These are phyloP conservation scores for Sphaeramia orbicularis DNA, from an alignment of 2,797 vertebrate species.

Conservation along the genomic window DNA sequence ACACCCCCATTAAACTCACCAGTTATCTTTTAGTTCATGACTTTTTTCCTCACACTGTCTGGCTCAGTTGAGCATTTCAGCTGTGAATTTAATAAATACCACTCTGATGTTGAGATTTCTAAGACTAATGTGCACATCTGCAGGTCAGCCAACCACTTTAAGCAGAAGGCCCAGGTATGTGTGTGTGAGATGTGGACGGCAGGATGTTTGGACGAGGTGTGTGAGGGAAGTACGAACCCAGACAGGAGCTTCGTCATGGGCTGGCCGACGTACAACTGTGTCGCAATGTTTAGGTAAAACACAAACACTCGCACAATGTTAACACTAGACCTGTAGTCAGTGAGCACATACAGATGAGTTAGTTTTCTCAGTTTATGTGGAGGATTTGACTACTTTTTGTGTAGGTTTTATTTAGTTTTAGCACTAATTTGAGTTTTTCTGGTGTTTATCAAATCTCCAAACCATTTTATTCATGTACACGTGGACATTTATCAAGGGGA, in stretches of 20 bases:
- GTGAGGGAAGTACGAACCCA: slow-evolving; percentile 85
- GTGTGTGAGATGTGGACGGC: slow-evolving; percentile 90
- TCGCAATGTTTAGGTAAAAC: slow-evolving; percentile 88
- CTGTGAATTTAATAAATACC: background rate
- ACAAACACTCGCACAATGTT: background rate
- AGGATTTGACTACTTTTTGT: no score
- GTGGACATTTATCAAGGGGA: no score
- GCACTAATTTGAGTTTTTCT: no score
- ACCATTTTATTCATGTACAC: no score
- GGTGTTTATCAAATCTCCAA: no score
- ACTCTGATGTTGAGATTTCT: background rate
- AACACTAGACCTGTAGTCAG: no score
- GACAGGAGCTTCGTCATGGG: slow-evolving; percentile 91
- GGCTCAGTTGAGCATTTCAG: background rate
- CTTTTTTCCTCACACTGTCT: slow-evolving; percentile 40
- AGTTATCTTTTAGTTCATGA: no score
- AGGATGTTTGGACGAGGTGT: slow-evolving; percentile 86
- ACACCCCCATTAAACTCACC: no score
- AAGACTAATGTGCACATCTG: slow-evolving; percentile 23
- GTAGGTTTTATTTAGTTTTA: no score
- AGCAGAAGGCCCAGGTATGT: slow-evolving; percentile 87
- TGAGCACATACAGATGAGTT: no score
- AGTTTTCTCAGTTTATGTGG: no score
- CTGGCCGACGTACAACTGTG: slow-evolving; percentile 92
- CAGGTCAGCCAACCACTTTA: slow-evolving; percentile 83